Percentiles rank a stretch among this genome's conserved stretches.
These are phyloP conservation scores for Peromyscus aztecus DNA, from an alignment of 2,797 vertebrate species.

Conservation along the genomic window DNA sequence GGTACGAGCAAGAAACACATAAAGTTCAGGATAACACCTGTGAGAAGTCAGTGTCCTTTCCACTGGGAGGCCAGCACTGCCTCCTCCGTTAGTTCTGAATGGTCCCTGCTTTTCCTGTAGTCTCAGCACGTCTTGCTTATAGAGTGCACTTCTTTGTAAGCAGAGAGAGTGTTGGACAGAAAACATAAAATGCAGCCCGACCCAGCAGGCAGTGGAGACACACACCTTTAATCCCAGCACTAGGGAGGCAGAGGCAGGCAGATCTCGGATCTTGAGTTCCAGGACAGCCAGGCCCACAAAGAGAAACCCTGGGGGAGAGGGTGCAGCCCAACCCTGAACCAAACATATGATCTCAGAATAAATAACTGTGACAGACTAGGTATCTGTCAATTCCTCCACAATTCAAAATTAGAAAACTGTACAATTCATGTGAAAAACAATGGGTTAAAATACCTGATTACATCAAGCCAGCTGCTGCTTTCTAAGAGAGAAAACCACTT, in stretches of 20 bases:
- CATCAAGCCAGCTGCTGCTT: constrained; percentile 93
- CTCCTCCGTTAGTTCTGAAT: background rate
- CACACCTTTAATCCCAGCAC: too few species aligned
- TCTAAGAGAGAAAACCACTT: constrained; percentile 95
- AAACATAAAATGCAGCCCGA: constrained; percentile 43
- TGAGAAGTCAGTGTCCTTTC: background rate
- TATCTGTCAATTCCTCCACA: background rate
- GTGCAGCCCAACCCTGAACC: background rate
- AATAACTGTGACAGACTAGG: constrained; percentile 13
- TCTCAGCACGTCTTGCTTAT: background rate
- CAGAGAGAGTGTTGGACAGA: background rate
- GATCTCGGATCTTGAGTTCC: background rate
- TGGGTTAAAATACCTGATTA: constrained; percentile 90
- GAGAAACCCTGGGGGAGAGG: background rate
- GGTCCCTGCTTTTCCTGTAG: background rate
- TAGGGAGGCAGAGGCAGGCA: background rate
- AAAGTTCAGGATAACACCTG: background rate
- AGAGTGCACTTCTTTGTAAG: background rate
- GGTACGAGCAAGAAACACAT: background rate
- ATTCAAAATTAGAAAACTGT: constrained; percentile 12
- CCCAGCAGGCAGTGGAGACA: background rate
- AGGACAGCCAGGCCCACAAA: background rate
- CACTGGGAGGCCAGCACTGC: background rate
- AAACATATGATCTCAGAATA: constrained; percentile 13
- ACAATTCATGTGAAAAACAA: constrained; percentile 66